Evolutionary conservation across 2,797 vertebrate genomes (phyloP).

Genomic region (Sebastiscus albofasciatus): DNA sequence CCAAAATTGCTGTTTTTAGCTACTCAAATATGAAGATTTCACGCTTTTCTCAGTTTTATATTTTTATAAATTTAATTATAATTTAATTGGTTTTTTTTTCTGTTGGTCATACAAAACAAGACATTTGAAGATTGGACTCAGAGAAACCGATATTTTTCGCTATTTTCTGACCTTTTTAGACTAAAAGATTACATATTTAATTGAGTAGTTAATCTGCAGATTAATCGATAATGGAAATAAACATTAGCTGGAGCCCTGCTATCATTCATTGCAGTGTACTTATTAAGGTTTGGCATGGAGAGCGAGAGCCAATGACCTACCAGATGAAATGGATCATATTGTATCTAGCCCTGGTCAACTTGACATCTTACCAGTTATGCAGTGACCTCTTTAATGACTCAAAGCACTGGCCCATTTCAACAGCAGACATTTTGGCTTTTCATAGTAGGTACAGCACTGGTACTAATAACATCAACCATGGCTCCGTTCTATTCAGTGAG

Average conservation of each 20-base stretch:
- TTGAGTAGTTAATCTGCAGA: background rate
- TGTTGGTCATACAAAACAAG: background rate
- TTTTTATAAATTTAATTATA: background rate
- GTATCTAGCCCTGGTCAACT: no score
- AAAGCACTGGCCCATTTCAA: background rate
- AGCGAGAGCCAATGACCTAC: background rate
- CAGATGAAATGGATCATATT: background rate
- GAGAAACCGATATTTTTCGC: background rate
- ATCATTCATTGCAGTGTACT: background rate
- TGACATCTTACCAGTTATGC: no score
- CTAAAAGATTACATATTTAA: background rate
- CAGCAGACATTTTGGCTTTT: background rate
- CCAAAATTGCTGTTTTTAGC: background rate
- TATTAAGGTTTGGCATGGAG: background rate
- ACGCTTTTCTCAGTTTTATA: background rate
- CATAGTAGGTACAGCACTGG: background rate
- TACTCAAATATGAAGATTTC: background rate
- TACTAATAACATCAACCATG: background rate
- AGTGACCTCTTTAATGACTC: no score
- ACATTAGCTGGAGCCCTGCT: background rate
- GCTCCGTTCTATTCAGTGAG: background rate
- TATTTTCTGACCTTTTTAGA: background rate
- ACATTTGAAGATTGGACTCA: background rate
- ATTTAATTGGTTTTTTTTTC: accelerated
- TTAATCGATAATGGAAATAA: background rate